Evolutionary conservation across 2,888 invertebrate species (phyloP), one percentile per base, ranked within the genome.

Genomic region (Odontomyia ornata): DNA sequence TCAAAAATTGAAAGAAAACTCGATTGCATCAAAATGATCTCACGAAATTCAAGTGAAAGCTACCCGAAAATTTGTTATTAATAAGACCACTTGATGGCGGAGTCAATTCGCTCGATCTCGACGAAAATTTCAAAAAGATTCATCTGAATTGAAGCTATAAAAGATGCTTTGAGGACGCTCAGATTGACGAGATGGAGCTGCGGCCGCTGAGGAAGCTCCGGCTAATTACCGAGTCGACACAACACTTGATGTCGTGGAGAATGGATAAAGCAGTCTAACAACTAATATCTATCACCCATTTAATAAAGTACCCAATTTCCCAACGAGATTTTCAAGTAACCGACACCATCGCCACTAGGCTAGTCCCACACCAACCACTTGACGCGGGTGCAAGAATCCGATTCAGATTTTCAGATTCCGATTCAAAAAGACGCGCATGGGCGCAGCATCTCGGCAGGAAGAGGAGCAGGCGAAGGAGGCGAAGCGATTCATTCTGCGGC

Each of bases 41-140:
- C 43, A 30, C 23, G 21, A 46, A 3, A 23, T 27, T 56, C n/a
- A 21, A 56, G 73, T 73, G 73, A 73, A 73, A 73, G 73, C 60
- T 69, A 46, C 73, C 56, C 15, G 28, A 36, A 73, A 73, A 73
- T 73, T 73, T 60, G 73, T 73, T 73, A 73, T 73, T 73, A 57
- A 73, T 73, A 73, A 73, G 73, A 36, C 60, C 60, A 60, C 73
- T 73, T 23, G 13, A 72, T 27, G 7, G 28, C 52, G 28, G 64
- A 25, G 25, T 60, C 23, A 13, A 7, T 60, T 18, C 23, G 30
- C 23, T 21, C 3, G 18, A 36, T n/a, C 21, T 43, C 23, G 43
- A 60, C 23, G 60, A 60, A 30, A 56, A 60, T 27, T 60, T 60
- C 30, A 72, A 23, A 36, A 73, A 36, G n/a, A 57, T 5, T 73